Evolutionary conservation across 2,888 invertebrate genomes (phyloP).

Genomic region (Xestia xanthographa): DNA sequence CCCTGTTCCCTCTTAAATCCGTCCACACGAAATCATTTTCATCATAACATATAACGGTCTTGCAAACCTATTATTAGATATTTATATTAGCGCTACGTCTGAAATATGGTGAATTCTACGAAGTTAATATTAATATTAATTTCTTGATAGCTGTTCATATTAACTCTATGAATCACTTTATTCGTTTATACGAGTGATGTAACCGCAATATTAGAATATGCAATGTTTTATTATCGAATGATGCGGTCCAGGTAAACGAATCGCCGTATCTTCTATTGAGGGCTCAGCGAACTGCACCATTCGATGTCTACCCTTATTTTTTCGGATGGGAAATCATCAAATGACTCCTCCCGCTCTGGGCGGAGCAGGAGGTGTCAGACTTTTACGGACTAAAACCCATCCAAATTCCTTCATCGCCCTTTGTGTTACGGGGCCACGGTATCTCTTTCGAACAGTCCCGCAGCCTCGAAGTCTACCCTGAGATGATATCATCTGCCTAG

Average conservation of each 20-base stretch:
- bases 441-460: too few species aligned
- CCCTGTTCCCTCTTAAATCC: constrained; percentile 1
- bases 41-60: constrained; percentile 19
- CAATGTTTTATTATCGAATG: neutral
- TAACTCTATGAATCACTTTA: constrained; percentile 20
- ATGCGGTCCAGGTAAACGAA: neutral
- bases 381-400: too few species aligned
- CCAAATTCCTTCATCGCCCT: too few species aligned
- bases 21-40: neutral
- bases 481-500: neutral
- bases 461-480: too few species aligned
- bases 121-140: constrained; percentile 17
- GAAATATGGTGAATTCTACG: constrained; percentile 13
- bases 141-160: constrained; percentile 15
- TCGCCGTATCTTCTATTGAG: neutral
- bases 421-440: too few species aligned
- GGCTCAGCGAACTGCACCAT: too few species aligned
- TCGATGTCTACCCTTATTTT: too few species aligned
- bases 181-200: constrained; percentile 16
- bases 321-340: too few species aligned
- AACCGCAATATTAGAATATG: constrained; percentile 14
- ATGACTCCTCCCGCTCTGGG: too few species aligned
- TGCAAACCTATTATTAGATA: constrained; percentile 10
- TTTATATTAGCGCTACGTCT: neutral
- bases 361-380: too few species aligned